Conservation (phyloP, 2,113 vertebrate species). For the Rana temporaria region DNA sequence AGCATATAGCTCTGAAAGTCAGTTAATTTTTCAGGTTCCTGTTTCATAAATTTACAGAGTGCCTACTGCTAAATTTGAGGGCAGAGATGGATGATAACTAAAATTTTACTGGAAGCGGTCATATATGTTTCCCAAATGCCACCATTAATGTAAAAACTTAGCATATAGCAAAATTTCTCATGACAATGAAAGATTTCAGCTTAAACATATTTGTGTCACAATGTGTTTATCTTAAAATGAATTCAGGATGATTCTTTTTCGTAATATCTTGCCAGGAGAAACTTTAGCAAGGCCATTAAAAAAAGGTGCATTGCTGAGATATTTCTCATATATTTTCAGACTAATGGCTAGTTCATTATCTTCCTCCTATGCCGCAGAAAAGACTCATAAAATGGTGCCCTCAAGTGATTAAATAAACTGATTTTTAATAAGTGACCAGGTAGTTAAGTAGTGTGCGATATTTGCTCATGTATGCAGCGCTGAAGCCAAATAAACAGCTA, state of each 20-base stretch:
- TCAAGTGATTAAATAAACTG: conserved; percentile 48
- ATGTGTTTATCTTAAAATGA: conserved; percentile 29
- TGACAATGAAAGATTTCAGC: not conserved
- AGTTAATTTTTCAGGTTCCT: no score
- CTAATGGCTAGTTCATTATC: conserved; percentile 48
- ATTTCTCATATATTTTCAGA: conserved; percentile 41
- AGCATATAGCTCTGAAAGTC: no score
- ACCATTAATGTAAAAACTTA: not conserved
- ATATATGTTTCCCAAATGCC: not conserved
- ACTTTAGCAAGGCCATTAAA: conserved; percentile 35
- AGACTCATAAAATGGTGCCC: conserved; percentile 39
- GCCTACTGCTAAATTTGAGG: no score
- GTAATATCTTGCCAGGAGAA: conserved; percentile 29
- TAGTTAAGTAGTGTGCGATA: conserved; percentile 10
- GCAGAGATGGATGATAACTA: no score
- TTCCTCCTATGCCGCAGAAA: conserved; percentile 38
- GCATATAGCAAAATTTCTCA: not conserved
- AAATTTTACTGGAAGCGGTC: not conserved
- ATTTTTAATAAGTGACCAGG: conserved; percentile 46
- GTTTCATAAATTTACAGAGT: no score
- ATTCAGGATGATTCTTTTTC: conserved; percentile 15
- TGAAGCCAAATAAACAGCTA: conserved; percentile 24
- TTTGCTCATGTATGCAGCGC: conserved; percentile 3
- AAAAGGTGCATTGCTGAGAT: conserved; percentile 49
- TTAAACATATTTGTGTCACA: conserved; percentile 31